phyloP scores from a whole-genome alignment of 37 sponge, comb jelly and placozoan genomes.

The Agelas oroides region DNA sequence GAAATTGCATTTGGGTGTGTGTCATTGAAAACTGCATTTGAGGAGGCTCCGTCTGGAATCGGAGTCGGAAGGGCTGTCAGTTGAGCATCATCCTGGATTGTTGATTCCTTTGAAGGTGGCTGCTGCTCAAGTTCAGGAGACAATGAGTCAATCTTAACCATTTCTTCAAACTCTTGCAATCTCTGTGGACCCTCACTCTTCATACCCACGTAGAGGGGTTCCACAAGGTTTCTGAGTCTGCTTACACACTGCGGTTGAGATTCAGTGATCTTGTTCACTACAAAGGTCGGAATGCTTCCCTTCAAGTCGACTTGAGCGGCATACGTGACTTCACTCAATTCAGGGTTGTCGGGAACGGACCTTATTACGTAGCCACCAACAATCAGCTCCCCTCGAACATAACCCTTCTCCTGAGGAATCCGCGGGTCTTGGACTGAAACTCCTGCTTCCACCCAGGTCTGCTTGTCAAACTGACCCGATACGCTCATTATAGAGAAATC shows the following conservation, averaged over 20 bases:
- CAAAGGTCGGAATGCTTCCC: constrained; percentile 76
- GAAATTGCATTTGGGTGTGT: background rate
- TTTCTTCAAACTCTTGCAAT: constrained; percentile 43
- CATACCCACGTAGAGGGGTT: constrained; percentile 35
- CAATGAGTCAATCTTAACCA: background rate
- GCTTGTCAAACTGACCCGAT: constrained; percentile 21
- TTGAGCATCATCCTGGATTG: background rate
- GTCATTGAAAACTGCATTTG: background rate
- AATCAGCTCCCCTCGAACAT: constrained; percentile 68
- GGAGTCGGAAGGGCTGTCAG: background rate
- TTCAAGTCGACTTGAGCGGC: constrained; percentile 76
- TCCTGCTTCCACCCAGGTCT: constrained; percentile 48
- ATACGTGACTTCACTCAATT: constrained; percentile 66
- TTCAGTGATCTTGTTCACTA: constrained; percentile 69
- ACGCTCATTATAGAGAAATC: constrained; percentile 66
- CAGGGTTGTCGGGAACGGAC: constrained; percentile 22
- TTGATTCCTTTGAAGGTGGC: too few species aligned
- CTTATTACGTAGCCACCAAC: constrained; percentile 74
- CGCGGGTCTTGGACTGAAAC: constrained; percentile 54
- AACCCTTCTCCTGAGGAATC: constrained; percentile 65
- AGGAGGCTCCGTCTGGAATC: background rate
- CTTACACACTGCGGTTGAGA: constrained; percentile 80
- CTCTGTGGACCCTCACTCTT: constrained; percentile 11
- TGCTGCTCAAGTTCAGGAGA: too few species aligned
- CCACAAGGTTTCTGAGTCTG: constrained; percentile 50